Evolutionary conservation across 1,140 invertebrate genomes (phyloP), one percentile per base, ranked within the genome.

Genomic region (Artemia franciscana): DNA sequence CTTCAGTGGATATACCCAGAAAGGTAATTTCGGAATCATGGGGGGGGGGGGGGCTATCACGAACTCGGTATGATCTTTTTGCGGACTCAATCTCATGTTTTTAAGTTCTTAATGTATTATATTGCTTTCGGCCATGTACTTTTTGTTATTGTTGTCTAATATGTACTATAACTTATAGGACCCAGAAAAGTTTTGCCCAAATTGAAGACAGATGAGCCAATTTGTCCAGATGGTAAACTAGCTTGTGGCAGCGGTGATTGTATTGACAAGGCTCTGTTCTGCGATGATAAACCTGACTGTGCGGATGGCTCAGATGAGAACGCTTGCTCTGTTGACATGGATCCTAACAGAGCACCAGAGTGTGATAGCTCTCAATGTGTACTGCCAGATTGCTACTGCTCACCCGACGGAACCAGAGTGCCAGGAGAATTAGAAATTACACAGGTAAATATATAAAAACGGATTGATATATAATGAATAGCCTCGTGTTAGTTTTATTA

Each of bases 281-380:
- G 91, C 75, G 89, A 94, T 71, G 86, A 87, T 70, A 88, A 88
- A 75, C 75, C 81, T 26, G 88, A 95, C 69, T 96, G 91, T 75
- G 84, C 86, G 68, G 91, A 95, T 73, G 86, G 90, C 69, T 93
- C 89, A 39, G 91, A 95, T 71, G 91, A 95, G 78, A 90, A 89
- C 69, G 86, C 89, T 66, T 94, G 91, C 79, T 83, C 89, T 70
- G 87, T 91, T 39, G 88, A 91, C 65, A 79, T 79, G 51, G 86
- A 91, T 74, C 87, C 87, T 3, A 91, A 92, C 73, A 79, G 88
- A 66, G 88, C 89, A 4, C 85, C 85, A 0, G 85, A 88, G 69
- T 94, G 91, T 69, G 88, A 94, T 70, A 81, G 82, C 18, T 85
- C 83, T 59, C 85, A 90, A 70, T 94, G 90, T 72, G 79, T 81